These are phyloP conservation scores for Protobothrops mucrosquamatus DNA, from an alignment of 2,113 vertebrate species.

Conservation along the genomic window DNA sequence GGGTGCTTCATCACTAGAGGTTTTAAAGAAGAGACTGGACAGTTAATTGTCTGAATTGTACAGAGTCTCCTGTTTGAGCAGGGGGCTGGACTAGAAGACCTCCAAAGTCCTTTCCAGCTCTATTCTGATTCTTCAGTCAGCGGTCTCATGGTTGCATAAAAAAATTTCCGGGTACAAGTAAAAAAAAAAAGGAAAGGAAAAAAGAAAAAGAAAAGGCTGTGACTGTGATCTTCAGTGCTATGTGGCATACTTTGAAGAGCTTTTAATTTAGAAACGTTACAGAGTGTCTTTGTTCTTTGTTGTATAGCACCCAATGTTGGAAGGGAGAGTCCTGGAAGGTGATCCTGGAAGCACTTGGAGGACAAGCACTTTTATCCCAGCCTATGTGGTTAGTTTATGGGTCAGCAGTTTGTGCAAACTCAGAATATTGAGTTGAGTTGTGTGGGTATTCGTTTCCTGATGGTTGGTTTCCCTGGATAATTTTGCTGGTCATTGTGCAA, in stretches of 20 bases:
- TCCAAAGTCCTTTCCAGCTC: too few species aligned
- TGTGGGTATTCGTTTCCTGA: background rate
- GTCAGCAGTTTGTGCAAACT: background rate
- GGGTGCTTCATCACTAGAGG: too few species aligned
- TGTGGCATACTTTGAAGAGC: constrained; percentile 5
- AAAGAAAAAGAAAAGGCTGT: background rate
- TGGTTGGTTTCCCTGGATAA: background rate
- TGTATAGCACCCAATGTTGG: rapidly evolving
- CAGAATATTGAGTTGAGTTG: background rate
- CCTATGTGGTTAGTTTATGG: background rate
- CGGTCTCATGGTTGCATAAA: background rate
- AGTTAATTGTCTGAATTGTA: too few species aligned
- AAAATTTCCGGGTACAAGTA: too few species aligned
- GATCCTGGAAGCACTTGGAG: background rate
- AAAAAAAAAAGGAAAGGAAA: background rate
- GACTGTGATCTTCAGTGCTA: constrained; percentile 1
- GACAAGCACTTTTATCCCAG: background rate
- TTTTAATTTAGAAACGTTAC: constrained; percentile 24
- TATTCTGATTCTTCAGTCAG: background rate
- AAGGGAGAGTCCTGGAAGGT: background rate
- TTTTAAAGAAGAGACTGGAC: too few species aligned
- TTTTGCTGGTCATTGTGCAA: background rate
- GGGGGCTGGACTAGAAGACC: too few species aligned
- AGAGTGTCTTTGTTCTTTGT: constrained; percentile 7
- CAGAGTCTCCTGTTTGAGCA: too few species aligned